A percentile compares a stretch with the other conserved stretches of the same genome.
Evolutionary conservation across 1,140 invertebrate genomes (phyloP).

Genomic region (Drosophila erecta): DNA sequence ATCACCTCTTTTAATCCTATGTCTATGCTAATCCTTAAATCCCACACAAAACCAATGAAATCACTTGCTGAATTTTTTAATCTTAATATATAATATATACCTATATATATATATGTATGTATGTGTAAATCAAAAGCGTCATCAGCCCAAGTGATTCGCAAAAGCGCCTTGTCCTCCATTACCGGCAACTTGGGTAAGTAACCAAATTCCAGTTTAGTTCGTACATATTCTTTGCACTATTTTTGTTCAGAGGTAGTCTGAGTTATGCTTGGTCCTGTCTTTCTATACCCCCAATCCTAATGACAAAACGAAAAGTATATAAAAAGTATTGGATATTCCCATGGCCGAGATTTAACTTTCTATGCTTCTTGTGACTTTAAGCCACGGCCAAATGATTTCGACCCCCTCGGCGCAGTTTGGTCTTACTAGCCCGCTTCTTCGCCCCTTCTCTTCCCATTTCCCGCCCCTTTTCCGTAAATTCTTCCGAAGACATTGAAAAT

Average conservation of each 20-base stretch:
- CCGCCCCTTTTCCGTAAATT: constrained; percentile 10
- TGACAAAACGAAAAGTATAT: background rate
- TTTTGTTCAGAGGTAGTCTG: constrained; percentile 56
- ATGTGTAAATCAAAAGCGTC: constrained; percentile 84
- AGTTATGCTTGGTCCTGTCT: constrained; percentile 44
- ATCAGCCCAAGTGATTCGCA: constrained; percentile 84
- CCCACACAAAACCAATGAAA: constrained; percentile 50
- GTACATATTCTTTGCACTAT: constrained; percentile 55
- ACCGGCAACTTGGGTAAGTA: constrained; percentile 84
- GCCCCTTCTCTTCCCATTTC: background rate
- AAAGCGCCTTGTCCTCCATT: constrained; percentile 84
- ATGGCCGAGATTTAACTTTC: constrained; percentile 6
- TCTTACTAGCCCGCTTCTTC: background rate
- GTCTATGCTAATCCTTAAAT: constrained; percentile 48
- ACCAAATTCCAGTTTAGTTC: constrained; percentile 54
- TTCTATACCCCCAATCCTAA: background rate
- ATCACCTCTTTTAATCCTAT: constrained; percentile 34
- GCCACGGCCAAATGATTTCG: background rate
- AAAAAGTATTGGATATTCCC: constrained; percentile 12
- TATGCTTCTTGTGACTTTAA: constrained; percentile 1
- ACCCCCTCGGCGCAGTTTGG: constrained; percentile 1
- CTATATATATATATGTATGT: constrained; percentile 76
- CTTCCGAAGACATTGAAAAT: constrained; percentile 10
- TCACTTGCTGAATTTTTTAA: constrained; percentile 74
- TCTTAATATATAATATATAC: constrained; percentile 71